Evolutionary conservation across 1,140 invertebrate species (phyloP).

Genomic region (Macrobrachium nipponense): DNA sequence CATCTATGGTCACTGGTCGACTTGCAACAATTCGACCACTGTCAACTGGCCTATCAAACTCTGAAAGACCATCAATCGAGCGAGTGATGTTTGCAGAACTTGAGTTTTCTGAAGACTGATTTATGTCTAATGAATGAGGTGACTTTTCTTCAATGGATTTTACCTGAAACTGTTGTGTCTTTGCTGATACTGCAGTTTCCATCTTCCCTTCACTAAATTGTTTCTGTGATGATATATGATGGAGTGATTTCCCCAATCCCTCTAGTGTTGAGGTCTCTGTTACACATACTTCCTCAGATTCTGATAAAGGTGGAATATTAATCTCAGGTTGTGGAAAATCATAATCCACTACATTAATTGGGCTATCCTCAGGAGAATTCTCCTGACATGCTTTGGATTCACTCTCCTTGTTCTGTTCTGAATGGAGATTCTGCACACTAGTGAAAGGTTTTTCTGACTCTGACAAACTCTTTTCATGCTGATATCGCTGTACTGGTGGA

Average conservation of each 20-base stretch:
- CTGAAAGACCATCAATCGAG: background rate
- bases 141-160: too few species aligned
- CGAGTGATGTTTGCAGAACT: too few species aligned
- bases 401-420: conserved; percentile 4
- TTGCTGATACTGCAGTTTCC: conserved; percentile 2
- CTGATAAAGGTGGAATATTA: conserved; percentile 53
- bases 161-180: background rate
- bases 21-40: background rate
- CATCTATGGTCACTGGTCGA: background rate
- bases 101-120: too few species aligned
- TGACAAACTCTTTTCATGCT: conserved; percentile 13
- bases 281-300: conserved; percentile 6
- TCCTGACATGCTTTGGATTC: conserved; percentile 32
- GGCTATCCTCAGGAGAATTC: conserved; percentile 60
- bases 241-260: conserved; percentile 51
- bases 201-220: background rate
- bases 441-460: background rate
- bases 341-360: conserved; percentile 60
- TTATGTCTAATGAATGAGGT: too few species aligned
- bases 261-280: conserved; percentile 45
- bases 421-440: background rate
- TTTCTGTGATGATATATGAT: conserved; percentile 55
- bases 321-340: conserved; percentile 47
- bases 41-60: background rate
- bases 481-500: background rate